Percentiles rank a stretch among this genome's conserved stretches.
Evolutionary conservation across 1,140 invertebrate species (phyloP).

Genomic region (Diachasmimorpha longicaudata): DNA sequence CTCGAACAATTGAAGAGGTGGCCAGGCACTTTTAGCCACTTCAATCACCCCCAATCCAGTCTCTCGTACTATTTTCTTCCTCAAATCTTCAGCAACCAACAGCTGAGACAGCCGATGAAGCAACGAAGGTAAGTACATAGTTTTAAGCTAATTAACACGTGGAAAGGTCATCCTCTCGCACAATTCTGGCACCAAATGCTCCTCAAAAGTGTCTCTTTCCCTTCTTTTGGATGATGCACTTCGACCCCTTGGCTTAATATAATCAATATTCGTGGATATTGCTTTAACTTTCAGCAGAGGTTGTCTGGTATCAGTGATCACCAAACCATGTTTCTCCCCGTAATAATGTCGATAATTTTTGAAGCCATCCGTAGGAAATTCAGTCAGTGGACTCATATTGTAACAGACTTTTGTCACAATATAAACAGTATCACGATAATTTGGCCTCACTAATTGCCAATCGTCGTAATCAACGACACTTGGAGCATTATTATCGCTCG

Average conservation of each 20-base stretch:
- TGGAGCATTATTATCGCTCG: background rate
- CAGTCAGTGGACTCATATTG: slow-evolving; percentile 77
- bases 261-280: slow-evolving; percentile 79
- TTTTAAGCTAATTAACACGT: slow-evolving; percentile 88
- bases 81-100: slow-evolving; percentile 81
- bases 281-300: slow-evolving; percentile 90
- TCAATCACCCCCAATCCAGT: slow-evolving; percentile 47
- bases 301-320: slow-evolving; percentile 75
- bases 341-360: slow-evolving; percentile 84
- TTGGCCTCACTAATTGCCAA: slow-evolving; percentile 44
- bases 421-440: slow-evolving; percentile 64
- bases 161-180: slow-evolving; percentile 86
- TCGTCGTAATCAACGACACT: slow-evolving; percentile 43
- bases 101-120: slow-evolving; percentile 81
- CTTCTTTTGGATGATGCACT: slow-evolving; percentile 45
- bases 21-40: slow-evolving; percentile 29
- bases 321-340: slow-evolving; percentile 75
- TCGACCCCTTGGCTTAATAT: slow-evolving; percentile 68
- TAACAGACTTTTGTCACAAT: slow-evolving; percentile 85
- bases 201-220: slow-evolving; percentile 70
- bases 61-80: slow-evolving; percentile 65
- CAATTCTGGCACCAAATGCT: slow-evolving; percentile 90
- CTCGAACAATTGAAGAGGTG: background rate
- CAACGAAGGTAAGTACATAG: slow-evolving; percentile 85
- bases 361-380: slow-evolving; percentile 81